Base-by-base conservation (phyloP, 2,113 vertebrate species). In the Peromyscus maniculatus region DNA sequence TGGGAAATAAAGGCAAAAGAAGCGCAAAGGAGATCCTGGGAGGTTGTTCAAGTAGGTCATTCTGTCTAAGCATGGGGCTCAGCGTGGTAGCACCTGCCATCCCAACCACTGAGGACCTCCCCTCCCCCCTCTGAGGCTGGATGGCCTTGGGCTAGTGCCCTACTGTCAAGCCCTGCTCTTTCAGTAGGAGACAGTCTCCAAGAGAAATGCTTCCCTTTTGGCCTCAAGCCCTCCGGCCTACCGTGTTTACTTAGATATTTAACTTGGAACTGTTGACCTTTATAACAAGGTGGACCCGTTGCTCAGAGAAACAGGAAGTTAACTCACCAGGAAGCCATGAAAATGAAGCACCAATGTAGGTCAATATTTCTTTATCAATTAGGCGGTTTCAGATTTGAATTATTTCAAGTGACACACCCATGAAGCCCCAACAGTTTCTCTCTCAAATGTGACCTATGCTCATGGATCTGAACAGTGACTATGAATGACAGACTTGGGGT, bases 291-390 rank as follows among this genome's bases (percentile, higher is more conserved):
- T 80, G 24, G 62, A 93, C 69, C 75, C 13, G 4, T 69, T 84
- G 75, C 69, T 94, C 96, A 82, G 94, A 93, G 66, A 95, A 84
- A 80, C 57, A 95, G 95, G 75, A 94, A 87, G 93, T 66, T 78
- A 67, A 28, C 75, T 94, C 46, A 26, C 74, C 26, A 91, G 87
- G 43, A 91, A 93, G 79, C 31, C 71, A 59, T 12, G 46, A 52
- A 92, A 67, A 83, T 1, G 28, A 71, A 87, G 49, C 74, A 39
- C 5, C 33, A 71, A 24, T 52, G 26, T 15, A 49, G 55, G 83
- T 57, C 26, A 67, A 2, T 19, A 36, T 52, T 69, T 46, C 84
- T 87, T 62, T 11, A 5, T 6, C 16, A 28, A 90, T 86, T 21
- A 83, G 72, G 91, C 5, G 0, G 74, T 21, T 78, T 83, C 71